phyloP scores from a whole-genome alignment of 2,797 vertebrate genomes.

The Choloepus didactylus region DNA sequence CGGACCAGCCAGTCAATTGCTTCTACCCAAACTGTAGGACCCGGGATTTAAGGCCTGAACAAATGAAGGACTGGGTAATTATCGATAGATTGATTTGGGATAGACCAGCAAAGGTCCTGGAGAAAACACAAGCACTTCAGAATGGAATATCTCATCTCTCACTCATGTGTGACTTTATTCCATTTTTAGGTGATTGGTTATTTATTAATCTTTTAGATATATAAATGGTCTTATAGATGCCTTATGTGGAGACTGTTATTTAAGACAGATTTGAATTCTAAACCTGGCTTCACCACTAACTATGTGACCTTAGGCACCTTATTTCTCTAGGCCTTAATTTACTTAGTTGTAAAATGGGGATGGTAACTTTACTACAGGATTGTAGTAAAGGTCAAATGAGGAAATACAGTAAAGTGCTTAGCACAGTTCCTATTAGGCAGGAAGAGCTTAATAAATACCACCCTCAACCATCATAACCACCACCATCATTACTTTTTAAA shows the following conservation, averaged over 20 bases:
- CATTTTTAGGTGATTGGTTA: slow-evolving; percentile 6
- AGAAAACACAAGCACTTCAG: background rate
- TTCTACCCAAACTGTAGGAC: slow-evolving; percentile 1
- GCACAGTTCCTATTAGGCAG: background rate
- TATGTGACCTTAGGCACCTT: background rate
- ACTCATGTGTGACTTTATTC: background rate
- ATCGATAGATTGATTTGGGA: background rate
- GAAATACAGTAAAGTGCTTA: background rate
- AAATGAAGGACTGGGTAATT: slow-evolving; percentile 9
- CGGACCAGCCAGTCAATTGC: background rate
- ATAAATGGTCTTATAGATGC: background rate
- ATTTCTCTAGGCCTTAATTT: background rate
- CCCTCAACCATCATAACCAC: background rate
- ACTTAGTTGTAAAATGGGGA: background rate
- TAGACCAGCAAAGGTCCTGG: background rate
- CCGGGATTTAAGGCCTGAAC: slow-evolving; percentile 33
- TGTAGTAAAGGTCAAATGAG: background rate
- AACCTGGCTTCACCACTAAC: background rate
- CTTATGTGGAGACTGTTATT: background rate
- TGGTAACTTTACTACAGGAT: background rate
- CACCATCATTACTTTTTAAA: background rate
- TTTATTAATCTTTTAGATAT: background rate
- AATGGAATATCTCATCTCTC: background rate
- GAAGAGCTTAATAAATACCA: background rate
- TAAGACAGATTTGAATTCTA: slow-evolving; percentile 20